Base-by-base conservation (phyloP, 2,113 vertebrate species). In the Orthonyx spaldingii region DNA sequence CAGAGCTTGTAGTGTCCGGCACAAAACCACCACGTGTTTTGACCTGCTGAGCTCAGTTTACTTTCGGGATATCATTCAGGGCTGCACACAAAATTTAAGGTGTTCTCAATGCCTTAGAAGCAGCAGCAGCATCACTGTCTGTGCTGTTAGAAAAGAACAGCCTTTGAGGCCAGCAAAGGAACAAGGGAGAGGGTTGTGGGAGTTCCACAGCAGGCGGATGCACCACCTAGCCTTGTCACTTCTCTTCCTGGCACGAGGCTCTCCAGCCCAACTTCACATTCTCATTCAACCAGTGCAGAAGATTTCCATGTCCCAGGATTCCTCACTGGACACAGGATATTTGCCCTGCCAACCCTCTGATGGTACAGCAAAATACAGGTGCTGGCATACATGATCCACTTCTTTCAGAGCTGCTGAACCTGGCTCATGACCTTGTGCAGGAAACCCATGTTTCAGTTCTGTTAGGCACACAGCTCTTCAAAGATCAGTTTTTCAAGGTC, bases 41-140 rank as follows among this genome's bases (percentile, higher is more conserved):
- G 75, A 89, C 82, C 82, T 71, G 28, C 46, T 61, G 55, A 61
- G 49, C 50, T 90, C 66, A 46, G 55, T 76, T 93, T 87, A 91
- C 66, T 95, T 85, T 86, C n/a, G 55, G 37, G 70, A 57, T 55
- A 37, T 72, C 63, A 57, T 46, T 83, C 61, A 57, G 66, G 55
- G 37, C 59, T 69, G 46, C 1, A 2, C 13, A 65, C 24, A 83
- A 64, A 82, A 80, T 37, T 46, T 60, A 87, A 90, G 66, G 63
- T 3, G 1, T 21, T 93, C 53, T 84, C 57, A 16, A 49, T 72
- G 59, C 68, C 53, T 78, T 50, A 70, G 42, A 37, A 32, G 80
- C 37, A 89, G 70, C 26, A 56, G 33, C 57, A 80, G 16, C 35
- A 56, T 32, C 7, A 1, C 6, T 76, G 39, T 30, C 59, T 53